Conservation (phyloP, 2,113 vertebrate genomes). For the Rhipidura dahli region DNA sequence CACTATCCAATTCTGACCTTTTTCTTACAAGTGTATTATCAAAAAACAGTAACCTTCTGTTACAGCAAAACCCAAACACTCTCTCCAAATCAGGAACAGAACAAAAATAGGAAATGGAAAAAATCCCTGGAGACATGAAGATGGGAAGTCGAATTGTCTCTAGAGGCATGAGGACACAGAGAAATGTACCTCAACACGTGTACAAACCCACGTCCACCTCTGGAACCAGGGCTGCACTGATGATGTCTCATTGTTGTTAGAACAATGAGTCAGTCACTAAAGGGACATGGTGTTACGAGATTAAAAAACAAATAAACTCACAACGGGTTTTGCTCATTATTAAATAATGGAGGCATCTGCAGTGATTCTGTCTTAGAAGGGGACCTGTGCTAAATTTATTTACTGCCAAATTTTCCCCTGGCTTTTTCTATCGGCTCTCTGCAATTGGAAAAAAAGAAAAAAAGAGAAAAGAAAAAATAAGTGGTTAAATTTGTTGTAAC, state of each 20-base stretch:
- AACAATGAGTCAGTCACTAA: background rate
- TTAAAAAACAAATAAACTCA: background rate
- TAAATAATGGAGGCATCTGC: background rate
- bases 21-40: background rate
- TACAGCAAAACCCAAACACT: background rate
- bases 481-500: background rate
- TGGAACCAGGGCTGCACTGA: background rate
- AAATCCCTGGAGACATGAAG: background rate
- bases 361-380: background rate
- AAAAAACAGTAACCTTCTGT: background rate
- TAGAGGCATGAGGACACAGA: background rate
- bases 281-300: background rate
- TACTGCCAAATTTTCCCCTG: background rate
- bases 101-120: constrained; percentile 12
- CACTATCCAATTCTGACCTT: background rate
- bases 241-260: background rate
- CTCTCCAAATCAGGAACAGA: background rate
- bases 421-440: background rate
- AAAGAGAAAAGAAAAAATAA: background rate
- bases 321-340: background rate
- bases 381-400: background rate
- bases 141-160: background rate
- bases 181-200: background rate
- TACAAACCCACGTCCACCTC: background rate
- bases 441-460: background rate